Conservation (phyloP, 2,888 invertebrate species). For the Protophormia terraenovae region DNA sequence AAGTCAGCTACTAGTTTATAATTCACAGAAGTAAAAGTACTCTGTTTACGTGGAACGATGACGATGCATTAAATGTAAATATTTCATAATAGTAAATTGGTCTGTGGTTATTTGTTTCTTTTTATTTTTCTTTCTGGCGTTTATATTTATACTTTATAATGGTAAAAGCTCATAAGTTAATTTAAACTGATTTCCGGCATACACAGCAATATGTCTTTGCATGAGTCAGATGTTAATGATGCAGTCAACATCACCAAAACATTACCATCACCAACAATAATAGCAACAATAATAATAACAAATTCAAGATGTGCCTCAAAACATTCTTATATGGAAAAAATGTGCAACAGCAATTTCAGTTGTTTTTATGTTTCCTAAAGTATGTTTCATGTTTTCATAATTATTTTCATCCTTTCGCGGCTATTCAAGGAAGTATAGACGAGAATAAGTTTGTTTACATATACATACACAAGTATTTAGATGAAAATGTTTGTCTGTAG, state of each 20-base stretch:
- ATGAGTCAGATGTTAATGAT: background rate
- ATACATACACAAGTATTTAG: background rate
- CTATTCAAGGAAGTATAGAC: background rate
- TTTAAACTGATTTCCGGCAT: conserved; percentile 32
- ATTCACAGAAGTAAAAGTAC: no score
- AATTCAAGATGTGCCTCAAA: conserved; percentile 9
- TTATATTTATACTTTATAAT: background rate
- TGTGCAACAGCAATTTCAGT: background rate
- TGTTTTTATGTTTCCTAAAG: background rate
- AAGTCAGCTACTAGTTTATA: no score
- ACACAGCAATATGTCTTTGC: background rate
- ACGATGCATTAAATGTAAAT: background rate
- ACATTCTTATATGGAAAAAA: background rate
- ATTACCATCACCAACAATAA: background rate
- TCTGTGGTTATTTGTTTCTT: background rate
- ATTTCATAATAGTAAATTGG: background rate
- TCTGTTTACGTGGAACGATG: no score
- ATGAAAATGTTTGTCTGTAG: conserved; percentile 10
- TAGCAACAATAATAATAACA: background rate
- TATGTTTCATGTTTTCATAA: conserved; percentile 10
- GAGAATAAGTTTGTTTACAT: background rate
- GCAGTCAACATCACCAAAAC: background rate
- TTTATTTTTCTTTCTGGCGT: background rate
- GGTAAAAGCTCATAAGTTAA: conserved; percentile 14
- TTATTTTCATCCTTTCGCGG: background rate